phyloP scores from a whole-genome alignment of 2,888 invertebrate species.

The Stramonita haemastoma region DNA sequence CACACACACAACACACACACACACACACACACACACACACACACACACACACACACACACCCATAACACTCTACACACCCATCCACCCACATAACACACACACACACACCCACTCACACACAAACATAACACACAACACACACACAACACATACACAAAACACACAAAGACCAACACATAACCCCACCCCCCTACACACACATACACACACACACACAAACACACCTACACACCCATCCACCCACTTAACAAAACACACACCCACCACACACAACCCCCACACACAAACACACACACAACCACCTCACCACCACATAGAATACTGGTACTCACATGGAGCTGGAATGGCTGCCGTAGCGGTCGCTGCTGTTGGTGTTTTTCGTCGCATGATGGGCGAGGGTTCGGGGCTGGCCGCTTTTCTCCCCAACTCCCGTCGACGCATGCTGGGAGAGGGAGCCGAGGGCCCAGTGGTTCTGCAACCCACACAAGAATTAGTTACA shows the following conservation, averaged over 20 bases:
- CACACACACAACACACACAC: background rate
- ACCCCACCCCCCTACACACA: too few relatives aligned
- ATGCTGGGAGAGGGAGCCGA: constrained; percentile 57
- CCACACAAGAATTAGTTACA: background rate
- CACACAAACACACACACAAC: background rate
- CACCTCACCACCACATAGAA: background rate
- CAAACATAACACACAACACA: background rate
- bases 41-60: background rate
- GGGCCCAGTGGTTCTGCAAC: background rate
- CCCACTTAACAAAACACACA: too few relatives aligned
- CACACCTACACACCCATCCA: background rate
- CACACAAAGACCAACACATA: background rate
- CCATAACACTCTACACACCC: too few relatives aligned
- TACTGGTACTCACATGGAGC: constrained; percentile 45
- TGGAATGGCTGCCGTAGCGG: constrained; percentile 54
- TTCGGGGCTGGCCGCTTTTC: constrained; percentile 55
- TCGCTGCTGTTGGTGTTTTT: constrained; percentile 30
- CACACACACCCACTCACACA: background rate
- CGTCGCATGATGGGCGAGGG: constrained; percentile 59
- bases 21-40: background rate
- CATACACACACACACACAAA: background rate
- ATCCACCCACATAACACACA: too few relatives aligned
- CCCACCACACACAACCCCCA: background rate
- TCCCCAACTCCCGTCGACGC: constrained; percentile 57
- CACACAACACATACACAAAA: too few relatives aligned